A percentile compares a stretch with the other conserved stretches of the same genome.
Conservation (phyloP, 2,888 invertebrate species). For the Alloplasta piceator region DNA sequence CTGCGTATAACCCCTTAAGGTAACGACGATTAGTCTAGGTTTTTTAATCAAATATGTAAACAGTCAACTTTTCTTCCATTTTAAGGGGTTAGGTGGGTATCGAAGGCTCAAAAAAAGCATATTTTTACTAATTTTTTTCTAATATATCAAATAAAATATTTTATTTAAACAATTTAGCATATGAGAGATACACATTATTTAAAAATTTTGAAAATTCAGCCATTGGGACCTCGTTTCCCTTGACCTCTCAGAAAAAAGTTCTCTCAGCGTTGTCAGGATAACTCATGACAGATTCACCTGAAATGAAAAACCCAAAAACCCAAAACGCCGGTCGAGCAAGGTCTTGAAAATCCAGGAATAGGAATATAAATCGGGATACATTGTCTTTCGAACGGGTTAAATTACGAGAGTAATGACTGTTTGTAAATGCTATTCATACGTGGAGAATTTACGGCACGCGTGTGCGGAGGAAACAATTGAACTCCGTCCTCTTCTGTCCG, state of each 20-base stretch:
- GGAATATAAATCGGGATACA: too few species aligned
- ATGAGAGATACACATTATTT: slow-evolving; percentile 3
- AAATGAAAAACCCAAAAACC: slow-evolving; percentile 25
- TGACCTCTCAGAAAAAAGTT: not conserved
- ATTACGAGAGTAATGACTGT: too few species aligned
- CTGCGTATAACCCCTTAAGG: too few species aligned
- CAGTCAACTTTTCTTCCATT: too few species aligned
- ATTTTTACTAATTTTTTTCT: not conserved
- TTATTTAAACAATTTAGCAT: not conserved
- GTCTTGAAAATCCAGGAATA: too few species aligned
- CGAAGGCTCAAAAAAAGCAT: not conserved
- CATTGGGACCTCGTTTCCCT: slow-evolving; percentile 6
- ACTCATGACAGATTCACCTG: slow-evolving; percentile 25
- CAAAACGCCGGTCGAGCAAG: too few species aligned
- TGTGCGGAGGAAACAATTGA: slow-evolving; percentile 83
- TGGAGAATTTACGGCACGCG: slow-evolving; percentile 79
- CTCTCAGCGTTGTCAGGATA: slow-evolving; percentile 11
- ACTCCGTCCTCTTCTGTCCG: slow-evolving; percentile 73
- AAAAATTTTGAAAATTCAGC: slow-evolving; percentile 28
- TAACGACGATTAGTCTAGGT: too few species aligned
- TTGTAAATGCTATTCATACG: slow-evolving; percentile 54
- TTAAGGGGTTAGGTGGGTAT: too few species aligned
- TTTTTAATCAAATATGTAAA: too few species aligned
- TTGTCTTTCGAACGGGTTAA: too few species aligned
- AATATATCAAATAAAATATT: not conserved